Evolutionary conservation across 1,140 invertebrate genomes (phyloP).

Genomic region (Helicoverpa zea): DNA sequence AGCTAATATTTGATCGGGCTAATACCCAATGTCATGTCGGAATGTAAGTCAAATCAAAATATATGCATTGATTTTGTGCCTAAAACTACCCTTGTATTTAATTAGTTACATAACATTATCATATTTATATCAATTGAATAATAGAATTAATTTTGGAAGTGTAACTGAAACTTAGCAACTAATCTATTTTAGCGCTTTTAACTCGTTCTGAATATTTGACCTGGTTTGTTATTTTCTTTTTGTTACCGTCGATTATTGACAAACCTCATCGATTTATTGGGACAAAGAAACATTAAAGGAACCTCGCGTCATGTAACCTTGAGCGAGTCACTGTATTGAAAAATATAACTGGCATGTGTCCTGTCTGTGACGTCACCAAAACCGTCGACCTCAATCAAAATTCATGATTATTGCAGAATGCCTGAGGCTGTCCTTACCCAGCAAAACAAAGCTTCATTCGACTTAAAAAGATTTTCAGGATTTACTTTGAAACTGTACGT

Average conservation of each 20-base stretch:
- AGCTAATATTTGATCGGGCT: too few relatives aligned
- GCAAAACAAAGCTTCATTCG: not conserved
- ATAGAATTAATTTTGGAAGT: too few relatives aligned
- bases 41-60: too few relatives aligned
- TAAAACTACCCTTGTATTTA: too few relatives aligned
- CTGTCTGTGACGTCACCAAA: not conserved
- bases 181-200: too few relatives aligned
- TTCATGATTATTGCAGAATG: not conserved
- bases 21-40: too few relatives aligned
- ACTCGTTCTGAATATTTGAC: too few relatives aligned
- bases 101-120: too few relatives aligned
- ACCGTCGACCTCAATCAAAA: slow-evolving; percentile 13
- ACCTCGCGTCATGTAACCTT: slow-evolving; percentile 2
- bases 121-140: too few relatives aligned
- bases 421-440: not conserved
- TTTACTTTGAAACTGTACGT: too few relatives aligned
- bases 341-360: slow-evolving; percentile 11
- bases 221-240: not conserved
- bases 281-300: slow-evolving; percentile 20
- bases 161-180: not conserved
- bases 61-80: too few relatives aligned
- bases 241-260: not conserved
- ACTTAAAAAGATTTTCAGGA: too few relatives aligned
- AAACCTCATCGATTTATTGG: not conserved
- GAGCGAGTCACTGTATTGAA: not conserved